phyloP scores from a whole-genome alignment of 2,113 vertebrate genomes.

The Calcarius ornatus region DNA sequence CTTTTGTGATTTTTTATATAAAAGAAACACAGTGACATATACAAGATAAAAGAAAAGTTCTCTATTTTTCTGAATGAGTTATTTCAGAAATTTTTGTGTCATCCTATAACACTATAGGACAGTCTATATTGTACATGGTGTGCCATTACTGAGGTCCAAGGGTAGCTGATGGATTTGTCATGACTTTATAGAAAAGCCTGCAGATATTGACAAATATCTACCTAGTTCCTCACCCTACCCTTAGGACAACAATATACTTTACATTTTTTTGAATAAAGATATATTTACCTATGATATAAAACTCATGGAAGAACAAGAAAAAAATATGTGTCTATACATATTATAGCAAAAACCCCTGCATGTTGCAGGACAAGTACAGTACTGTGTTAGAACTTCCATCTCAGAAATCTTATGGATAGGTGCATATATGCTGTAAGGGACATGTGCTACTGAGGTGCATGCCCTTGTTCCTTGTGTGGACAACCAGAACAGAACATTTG shows the following conservation, averaged over 20 bases:
- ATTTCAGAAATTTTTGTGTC: background rate
- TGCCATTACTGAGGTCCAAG: background rate
- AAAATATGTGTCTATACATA: background rate
- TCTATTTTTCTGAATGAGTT: background rate
- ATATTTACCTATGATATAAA: background rate
- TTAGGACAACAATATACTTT: background rate
- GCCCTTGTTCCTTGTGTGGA: too few species aligned
- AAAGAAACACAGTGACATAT: background rate
- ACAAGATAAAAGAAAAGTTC: background rate
- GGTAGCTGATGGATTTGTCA: background rate
- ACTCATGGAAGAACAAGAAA: background rate
- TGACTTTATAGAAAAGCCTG: background rate
- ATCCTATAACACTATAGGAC: background rate
- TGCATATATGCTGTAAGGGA: background rate
- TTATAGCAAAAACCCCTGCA: fast-evolving
- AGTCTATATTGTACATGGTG: background rate
- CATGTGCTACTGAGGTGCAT: background rate
- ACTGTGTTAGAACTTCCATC: background rate
- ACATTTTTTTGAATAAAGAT: background rate
- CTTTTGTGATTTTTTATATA: background rate
- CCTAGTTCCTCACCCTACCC: background rate
- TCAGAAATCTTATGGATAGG: background rate
- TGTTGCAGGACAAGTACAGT: background rate
- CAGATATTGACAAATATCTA: background rate
- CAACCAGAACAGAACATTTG: background rate